Evolutionary conservation across 2,113 vertebrate species (phyloP), one percentile per base, ranked within the genome.

Genomic region (Notothenia coriiceps): DNA sequence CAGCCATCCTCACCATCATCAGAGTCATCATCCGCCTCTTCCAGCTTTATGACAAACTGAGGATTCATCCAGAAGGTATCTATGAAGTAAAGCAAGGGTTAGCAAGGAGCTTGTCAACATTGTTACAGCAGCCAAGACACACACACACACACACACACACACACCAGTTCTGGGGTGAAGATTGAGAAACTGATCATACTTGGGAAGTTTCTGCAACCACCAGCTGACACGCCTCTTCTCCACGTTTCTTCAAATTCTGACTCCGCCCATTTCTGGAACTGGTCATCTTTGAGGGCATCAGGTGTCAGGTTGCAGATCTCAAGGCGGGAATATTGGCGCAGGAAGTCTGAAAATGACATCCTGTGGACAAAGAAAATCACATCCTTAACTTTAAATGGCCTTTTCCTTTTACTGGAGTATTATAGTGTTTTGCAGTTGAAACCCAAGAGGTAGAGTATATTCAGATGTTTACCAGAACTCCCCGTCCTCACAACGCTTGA

Each of bases 291-390:
- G 74, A 98, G 94, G 0, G 96, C 96, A 70, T 98, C 97, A 0
- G 98, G 97, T 18, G 97, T 98, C 71, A 99, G 94, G 91, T 98
- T 98, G 87, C 97, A 99, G 92, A 98, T 98, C 88, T 99, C 97
- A 80, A 98, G 86, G 22, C 93, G 94, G 1, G 97, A 97, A 63
- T 96, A 98, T 17, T 98, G 94, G n/a, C 90, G 89, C 78, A 97
- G 87, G 84, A 99, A 99, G 84, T 99, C 97, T 0, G 87, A 84
- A 84, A 96, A 97, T 0, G 96, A 95, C 97, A 98, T 98, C 97
- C 97, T 98, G 90, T 54, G 29, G 22, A 49, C 59, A 51, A 74
- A 50, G 5, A 65, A 25, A 33, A 46, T 15, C 29, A 29, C 14
- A 46, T 55, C 2, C 0, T 54, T 46, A 44, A 8, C 1, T 43